These are phyloP conservation scores for Megalops atlanticus DNA, from an alignment of 2,113 vertebrate species.

Conservation along the genomic window DNA sequence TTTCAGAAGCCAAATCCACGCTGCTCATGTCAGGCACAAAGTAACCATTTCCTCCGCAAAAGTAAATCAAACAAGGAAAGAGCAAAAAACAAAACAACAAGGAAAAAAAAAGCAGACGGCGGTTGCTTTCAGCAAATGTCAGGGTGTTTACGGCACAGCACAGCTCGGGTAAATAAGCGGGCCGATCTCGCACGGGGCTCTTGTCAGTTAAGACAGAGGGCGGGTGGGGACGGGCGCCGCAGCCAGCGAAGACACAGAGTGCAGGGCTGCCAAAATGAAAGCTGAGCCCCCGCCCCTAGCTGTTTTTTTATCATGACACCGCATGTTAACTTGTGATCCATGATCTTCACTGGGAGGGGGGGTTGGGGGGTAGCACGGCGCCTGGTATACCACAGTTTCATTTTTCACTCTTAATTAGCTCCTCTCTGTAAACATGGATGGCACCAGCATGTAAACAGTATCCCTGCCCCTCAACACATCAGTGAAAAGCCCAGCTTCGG, in stretches of 20 bases:
- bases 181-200: background rate
- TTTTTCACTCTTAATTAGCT: constrained; percentile 16
- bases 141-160: too few species aligned
- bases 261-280: constrained; percentile 2
- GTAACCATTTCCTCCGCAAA: background rate
- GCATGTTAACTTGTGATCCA: background rate
- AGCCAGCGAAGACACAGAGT: background rate
- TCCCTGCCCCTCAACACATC: constrained; percentile 35
- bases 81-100: background rate
- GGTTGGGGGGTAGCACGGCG: background rate
- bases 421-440: background rate
- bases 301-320: background rate
- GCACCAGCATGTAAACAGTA: constrained; percentile 44
- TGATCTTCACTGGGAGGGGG: background rate
- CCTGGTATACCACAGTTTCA: background rate
- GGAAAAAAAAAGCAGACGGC: background rate
- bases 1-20: background rate
- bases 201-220: background rate
- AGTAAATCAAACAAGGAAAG: background rate
- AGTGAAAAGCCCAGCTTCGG: background rate
- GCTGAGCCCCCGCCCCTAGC: background rate
- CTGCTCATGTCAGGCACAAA: background rate
- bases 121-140: background rate
- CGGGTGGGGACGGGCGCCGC: background rate
- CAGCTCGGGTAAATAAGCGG: background rate